These are phyloP conservation scores for Benthosema pterotum DNA, from an alignment of 2,797 vertebrate genomes.

Conservation along the genomic window DNA sequence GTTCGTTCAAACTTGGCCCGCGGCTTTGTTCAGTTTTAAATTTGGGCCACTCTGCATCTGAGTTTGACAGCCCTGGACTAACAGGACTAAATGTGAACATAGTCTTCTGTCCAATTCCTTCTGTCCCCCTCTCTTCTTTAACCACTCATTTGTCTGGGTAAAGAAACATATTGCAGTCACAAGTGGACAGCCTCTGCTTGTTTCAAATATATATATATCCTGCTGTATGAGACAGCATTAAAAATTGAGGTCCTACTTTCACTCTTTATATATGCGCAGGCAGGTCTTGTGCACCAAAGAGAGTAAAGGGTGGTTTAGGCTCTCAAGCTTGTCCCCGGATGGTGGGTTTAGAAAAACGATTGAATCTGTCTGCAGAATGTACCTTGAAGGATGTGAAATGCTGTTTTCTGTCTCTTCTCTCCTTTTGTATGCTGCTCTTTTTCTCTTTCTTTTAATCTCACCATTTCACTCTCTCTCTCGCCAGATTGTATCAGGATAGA, in stretches of 20 bases:
- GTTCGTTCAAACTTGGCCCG: too few relatives aligned
- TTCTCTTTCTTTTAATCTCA: constrained; percentile 80
- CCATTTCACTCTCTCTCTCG: constrained; percentile 91
- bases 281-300: constrained; percentile 41
- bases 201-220: too few relatives aligned
- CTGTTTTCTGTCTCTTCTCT: constrained; percentile 75
- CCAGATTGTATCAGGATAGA: constrained; percentile 99
- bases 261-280: constrained; percentile 34
- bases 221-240: constrained; percentile 1
- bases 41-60: too few relatives aligned
- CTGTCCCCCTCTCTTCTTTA: too few relatives aligned
- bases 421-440: constrained; percentile 70
- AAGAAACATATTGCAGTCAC: too few relatives aligned
- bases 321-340: constrained; percentile 91
- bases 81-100: too few relatives aligned
- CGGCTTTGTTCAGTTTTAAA: too few relatives aligned
- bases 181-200: too few relatives aligned
- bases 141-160: too few relatives aligned
- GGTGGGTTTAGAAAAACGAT: constrained; percentile 85
- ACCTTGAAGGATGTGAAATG: constrained; percentile 98
- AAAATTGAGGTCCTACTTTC: constrained; percentile 56
- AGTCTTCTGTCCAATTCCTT: too few relatives aligned
- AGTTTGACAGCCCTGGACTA: too few relatives aligned
- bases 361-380: constrained; percentile 88
- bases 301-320: constrained; percentile 83